Conservation (phyloP, 2,113 vertebrate genomes). For the Hippocampus zosterae region DNA sequence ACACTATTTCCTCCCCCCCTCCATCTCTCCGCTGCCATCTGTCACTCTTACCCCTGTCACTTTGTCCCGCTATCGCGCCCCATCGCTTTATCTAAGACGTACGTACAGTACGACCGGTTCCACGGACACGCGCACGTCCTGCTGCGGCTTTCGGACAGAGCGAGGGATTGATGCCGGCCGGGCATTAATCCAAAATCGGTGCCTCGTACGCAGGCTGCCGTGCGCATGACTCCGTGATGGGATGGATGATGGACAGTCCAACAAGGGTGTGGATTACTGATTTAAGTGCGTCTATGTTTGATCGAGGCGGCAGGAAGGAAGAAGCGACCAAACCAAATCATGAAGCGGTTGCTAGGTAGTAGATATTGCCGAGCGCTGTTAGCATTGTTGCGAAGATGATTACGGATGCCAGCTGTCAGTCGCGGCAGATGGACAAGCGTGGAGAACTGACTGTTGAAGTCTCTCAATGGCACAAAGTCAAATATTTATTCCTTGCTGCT, state of each 20-base stretch:
- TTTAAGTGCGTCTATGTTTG: not conserved
- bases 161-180: slow-evolving; percentile 23
- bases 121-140: slow-evolving; percentile 7
- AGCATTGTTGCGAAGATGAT: no score
- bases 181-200: slow-evolving; percentile 13
- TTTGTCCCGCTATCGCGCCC: slow-evolving; percentile 13
- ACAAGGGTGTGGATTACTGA: not conserved
- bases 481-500: no score
- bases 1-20: slow-evolving; percentile 46
- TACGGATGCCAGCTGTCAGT: no score
- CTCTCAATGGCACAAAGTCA: not conserved
- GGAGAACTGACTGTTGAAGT: not conserved
- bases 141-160: slow-evolving; percentile 21
- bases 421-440: no score
- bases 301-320: not conserved
- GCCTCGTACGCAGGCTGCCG: not conserved
- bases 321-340: not conserved
- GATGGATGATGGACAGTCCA: not conserved
- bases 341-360: no score
- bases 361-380: no score
- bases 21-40: slow-evolving; percentile 46
- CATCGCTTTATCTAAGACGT: slow-evolving; percentile 22
- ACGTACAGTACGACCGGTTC: not conserved
- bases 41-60: slow-evolving; percentile 38
- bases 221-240: slow-evolving; percentile 1